Evolutionary conservation across 1,140 invertebrate species (phyloP).

Genomic region (Stegodyphus dumicola): DNA sequence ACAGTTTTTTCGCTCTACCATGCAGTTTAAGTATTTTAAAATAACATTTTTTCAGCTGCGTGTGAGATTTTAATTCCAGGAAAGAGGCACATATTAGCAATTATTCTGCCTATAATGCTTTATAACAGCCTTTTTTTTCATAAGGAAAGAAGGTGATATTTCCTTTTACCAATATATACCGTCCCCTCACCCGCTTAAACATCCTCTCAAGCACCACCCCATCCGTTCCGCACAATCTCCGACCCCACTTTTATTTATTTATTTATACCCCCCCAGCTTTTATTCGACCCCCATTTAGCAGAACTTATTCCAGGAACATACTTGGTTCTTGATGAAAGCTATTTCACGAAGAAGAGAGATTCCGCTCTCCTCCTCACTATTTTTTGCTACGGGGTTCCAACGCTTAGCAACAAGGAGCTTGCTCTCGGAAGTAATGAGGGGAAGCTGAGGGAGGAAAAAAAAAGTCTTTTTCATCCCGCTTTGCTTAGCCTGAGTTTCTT

Average conservation of each 20-base stretch:
- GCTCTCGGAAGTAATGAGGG: conserved; percentile 53
- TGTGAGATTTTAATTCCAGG: too few species aligned
- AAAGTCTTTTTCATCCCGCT: neutral
- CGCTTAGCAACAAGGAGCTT: conserved; percentile 51
- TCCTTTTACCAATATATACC: too few species aligned
- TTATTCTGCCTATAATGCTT: too few species aligned
- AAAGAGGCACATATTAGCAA: too few species aligned
- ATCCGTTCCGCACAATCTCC: conserved; percentile 47
- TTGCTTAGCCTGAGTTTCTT: neutral
- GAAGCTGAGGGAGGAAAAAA: conserved; percentile 5
- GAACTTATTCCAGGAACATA: conserved; percentile 24
- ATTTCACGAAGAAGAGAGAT: conserved; percentile 32
- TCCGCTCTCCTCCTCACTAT: neutral
- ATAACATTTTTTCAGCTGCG: too few species aligned
- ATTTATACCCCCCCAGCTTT: conserved; percentile 22
- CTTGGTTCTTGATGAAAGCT: conserved; percentile 45
- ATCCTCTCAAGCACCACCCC: neutral
- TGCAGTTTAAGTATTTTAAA: too few species aligned
- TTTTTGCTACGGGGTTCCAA: conserved; percentile 54
- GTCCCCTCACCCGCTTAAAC: neutral
- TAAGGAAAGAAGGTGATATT: too few species aligned
- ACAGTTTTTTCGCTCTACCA: too few species aligned
- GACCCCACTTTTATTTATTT: conserved; percentile 38
- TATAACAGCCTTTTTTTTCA: neutral
- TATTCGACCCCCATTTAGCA: neutral